A percentile compares a stretch with the other conserved stretches of the same genome.
These are phyloP conservation scores for Isichthys henryi DNA, from an alignment of 2,113 vertebrate genomes.

Conservation along the genomic window DNA sequence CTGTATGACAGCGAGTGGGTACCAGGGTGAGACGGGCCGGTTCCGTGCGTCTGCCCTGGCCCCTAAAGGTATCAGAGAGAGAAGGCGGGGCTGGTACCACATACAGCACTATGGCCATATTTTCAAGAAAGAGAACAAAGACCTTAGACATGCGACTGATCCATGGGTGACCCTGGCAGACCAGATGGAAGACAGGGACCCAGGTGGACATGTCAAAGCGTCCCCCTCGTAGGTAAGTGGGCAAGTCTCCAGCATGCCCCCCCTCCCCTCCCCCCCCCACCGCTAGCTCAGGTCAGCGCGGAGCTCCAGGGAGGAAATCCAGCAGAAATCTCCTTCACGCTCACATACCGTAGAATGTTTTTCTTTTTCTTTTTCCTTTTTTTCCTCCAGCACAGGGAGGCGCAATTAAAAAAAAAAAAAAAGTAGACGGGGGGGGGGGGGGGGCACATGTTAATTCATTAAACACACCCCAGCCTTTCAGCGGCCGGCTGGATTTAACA, in stretches of 20 bases:
- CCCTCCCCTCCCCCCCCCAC: neutral
- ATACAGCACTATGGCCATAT: neutral
- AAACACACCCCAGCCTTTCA: no score
- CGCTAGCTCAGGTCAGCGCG: neutral
- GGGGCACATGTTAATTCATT: no score
- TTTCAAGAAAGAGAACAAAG: neutral
- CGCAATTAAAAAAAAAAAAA: conserved; percentile 28
- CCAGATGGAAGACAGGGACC: neutral
- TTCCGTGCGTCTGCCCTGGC: no score
- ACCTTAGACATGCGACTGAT: neutral
- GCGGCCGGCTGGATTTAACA: conserved; percentile 21
- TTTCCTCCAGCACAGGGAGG: conserved; percentile 32
- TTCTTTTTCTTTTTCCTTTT: conserved; percentile 41
- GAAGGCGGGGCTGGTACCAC: neutral
- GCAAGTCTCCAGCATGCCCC: neutral
- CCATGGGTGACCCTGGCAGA: neutral
- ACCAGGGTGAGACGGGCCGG: no score
- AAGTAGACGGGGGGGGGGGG: neutral
- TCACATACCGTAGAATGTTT: conserved; percentile 33
- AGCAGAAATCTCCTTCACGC: conserved; percentile 48
- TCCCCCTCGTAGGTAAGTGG: neutral
- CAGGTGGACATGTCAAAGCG: neutral
- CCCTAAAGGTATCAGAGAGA: neutral
- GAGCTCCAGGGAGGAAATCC: conserved; percentile 45
- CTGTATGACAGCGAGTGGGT: no score